These are phyloP conservation scores for Erebia ligea DNA, from an alignment of 2,888 invertebrate species.

Conservation along the genomic window DNA sequence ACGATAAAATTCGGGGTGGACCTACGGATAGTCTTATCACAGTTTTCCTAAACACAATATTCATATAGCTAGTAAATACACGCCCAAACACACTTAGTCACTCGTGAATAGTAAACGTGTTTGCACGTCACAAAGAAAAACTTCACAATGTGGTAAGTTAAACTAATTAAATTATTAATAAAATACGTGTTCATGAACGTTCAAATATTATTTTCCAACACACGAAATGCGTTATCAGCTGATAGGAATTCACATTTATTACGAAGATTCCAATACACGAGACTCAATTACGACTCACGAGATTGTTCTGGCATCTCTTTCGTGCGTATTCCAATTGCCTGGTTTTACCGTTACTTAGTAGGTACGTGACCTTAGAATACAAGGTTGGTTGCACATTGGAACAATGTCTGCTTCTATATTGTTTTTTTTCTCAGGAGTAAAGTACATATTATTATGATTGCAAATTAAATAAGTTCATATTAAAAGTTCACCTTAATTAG, in stretches of 20 bases:
- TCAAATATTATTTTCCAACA: not conserved
- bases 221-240: not conserved
- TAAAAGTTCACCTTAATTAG: too few relatives aligned
- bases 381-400: slow-evolving; percentile 10
- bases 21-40: slow-evolving; percentile 31
- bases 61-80: slow-evolving; percentile 28
- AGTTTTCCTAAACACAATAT: slow-evolving; percentile 1
- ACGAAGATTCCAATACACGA: not conserved
- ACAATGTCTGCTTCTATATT: not conserved
- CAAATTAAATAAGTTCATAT: too few relatives aligned
- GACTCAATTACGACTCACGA: not conserved
- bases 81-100: slow-evolving; percentile 35
- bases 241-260: not conserved
- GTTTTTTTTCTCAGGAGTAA: not conserved
- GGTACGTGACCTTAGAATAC: slow-evolving; percentile 26
- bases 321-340: slow-evolving; percentile 18
- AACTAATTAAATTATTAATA: not conserved
- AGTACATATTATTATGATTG: too few relatives aligned
- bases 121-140: slow-evolving; percentile 35
- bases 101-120: slow-evolving; percentile 34
- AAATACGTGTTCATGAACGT: not conserved
- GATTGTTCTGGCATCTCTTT: slow-evolving; percentile 32
- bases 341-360: slow-evolving; percentile 27
- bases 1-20: slow-evolving; percentile 18
- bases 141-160: slow-evolving; percentile 38